Base-by-base conservation (phyloP, 2,888 invertebrate species). In the Clistopyga incitator region DNA sequence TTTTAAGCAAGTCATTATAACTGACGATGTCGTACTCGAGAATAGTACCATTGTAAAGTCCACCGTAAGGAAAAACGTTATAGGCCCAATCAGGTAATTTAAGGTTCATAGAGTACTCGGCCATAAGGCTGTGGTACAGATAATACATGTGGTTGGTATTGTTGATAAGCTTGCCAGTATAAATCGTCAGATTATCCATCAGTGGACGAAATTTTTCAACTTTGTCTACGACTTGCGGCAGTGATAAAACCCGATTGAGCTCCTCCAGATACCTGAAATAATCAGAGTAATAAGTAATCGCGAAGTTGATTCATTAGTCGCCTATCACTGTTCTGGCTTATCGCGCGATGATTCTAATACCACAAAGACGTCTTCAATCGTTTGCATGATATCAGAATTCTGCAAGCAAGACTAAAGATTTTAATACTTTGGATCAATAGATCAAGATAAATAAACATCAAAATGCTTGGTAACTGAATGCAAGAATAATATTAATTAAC, bases 21-120 rank as follows among this genome's bases (percentile, higher is more conserved):
- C 94, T 94, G 93, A 94, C 94, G 92, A 95, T 94, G 10, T 94
- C 94, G 84, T 95, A 95, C 85, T 95, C 94, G 81, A 95, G 85
- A 80, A 94, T 90, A 0, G 94, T 94, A 6, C 94, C 92, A 47
- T 95, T 94, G 91, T 93, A 93, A n/a, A 95, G 91, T 92, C 93
- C 93, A 90, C 95, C 94, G 76, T 94, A 92, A 0, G 92, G 91
- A 74, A 92, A 92, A 1, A 95, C 94, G 59, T 94, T 94, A 84
- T 93, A 93, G 2, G 95, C 94, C 95, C 95, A 95, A 88, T 94
- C 93, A 8, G 95, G 95, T 88, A 95, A 94, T 1, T 94, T 90
- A 80, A 95, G 93, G 92, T 94, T 94, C 85, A 95, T 94, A 75
- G 94, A 94, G 45, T 93, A 93, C 94, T 95, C 90, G 3, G 93